phyloP scores from a whole-genome alignment of 2,113 vertebrate species.

The Hippocampus barbouri region DNA sequence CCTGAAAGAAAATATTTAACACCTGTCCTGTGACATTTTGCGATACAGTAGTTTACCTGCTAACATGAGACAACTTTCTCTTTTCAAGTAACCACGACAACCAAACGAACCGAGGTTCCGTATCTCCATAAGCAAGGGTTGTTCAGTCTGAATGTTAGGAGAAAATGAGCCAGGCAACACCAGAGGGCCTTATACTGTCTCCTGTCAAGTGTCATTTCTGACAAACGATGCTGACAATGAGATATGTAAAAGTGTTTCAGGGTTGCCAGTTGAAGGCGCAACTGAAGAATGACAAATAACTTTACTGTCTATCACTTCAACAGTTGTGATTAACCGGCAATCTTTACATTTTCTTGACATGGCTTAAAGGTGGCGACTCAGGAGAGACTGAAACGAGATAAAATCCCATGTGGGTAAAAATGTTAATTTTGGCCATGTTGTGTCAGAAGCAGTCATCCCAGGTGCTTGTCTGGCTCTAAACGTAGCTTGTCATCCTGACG shows the following conservation, averaged over 20 bases:
- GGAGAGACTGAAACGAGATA: conserved; percentile 14
- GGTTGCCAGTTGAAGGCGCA: neutral
- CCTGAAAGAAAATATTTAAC: neutral
- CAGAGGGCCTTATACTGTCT: neutral
- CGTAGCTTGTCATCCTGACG: conserved; percentile 65
- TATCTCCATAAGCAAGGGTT: neutral
- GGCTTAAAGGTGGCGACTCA: conserved; percentile 15
- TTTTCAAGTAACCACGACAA: conserved; percentile 7
- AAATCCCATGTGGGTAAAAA: conserved; percentile 38
- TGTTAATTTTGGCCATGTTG: conserved; percentile 49
- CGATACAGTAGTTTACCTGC: neutral
- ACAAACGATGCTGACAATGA: neutral
- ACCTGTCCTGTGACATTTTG: neutral
- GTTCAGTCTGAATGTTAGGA: neutral
- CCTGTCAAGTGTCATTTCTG: too few species aligned
- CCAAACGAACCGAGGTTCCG: neutral
- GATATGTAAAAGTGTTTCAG: neutral
- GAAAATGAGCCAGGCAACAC: neutral
- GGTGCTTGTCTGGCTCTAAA: conserved; percentile 59
- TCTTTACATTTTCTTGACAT: neutral
- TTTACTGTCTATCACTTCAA: neutral
- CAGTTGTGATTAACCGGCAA: neutral
- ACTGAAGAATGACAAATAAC: neutral
- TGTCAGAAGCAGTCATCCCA: conserved; percentile 28
- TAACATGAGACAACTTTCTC: neutral